Evolutionary conservation across 2,113 vertebrate genomes (phyloP), one percentile per base, ranked within the genome.

Genomic region (Pagrus major): DNA sequence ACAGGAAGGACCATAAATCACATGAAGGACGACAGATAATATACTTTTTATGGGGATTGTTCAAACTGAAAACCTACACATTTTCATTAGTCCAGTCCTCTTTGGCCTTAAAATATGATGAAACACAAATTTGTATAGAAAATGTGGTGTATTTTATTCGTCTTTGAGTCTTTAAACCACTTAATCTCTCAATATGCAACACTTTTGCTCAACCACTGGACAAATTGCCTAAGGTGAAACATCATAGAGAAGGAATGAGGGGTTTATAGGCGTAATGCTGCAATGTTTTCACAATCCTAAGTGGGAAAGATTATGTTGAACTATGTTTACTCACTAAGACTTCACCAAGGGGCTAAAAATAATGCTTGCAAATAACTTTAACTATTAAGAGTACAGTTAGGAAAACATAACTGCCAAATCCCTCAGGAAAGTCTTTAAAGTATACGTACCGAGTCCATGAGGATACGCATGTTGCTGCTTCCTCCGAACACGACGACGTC

Each of bases 401-500:
- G 11, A 29, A 3, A 46, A 14, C 10, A 6, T 10, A 9, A n/a
- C 27, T 4, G 31, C 31, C 6, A 39, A 29, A 21, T 69, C 23
- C n/a, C 27, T 5, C 12, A 25, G 0, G 6, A 25, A 25, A 11
- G 4, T 10, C 14, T 42, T 9, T 7, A 1, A 51, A 23, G n/a
- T 5, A 23, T 20, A 94, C 96, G 87, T 92, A 99, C 97, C 46
- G 95, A 95, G 91, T 99, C 97, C 92, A 96, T 93, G 47, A 94
- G 93, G 71, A 98, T 91, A 81, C 96, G 75, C 83, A 97, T 95
- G 71, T 97, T 95, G 88, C 96, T 96, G 92, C 96, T 98, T 64
- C 98, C 98, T 58, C 98, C 97, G 71, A 98, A 99, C 75, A 99
- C 96, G 76, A 99, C 96, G 25, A 99, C 95, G 41, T 99, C 97